Evolutionary conservation across 2,888 invertebrate species (phyloP).

Genomic region (Pollenia griseotomentosa): DNA sequence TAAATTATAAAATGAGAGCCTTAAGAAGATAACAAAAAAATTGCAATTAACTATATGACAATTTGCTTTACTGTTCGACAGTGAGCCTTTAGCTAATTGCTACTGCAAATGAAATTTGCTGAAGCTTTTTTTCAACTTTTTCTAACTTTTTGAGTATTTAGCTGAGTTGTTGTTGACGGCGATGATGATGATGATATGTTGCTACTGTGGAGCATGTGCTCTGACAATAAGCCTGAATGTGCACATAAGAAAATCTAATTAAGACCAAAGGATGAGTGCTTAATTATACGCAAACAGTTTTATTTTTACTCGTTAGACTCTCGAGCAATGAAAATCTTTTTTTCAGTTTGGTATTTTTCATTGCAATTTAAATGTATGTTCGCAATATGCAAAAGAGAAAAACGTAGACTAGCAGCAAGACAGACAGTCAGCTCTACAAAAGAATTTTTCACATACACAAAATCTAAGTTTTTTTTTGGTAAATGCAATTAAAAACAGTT

Average conservation of each 20-base stretch:
- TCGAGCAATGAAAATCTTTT: constrained; percentile 54
- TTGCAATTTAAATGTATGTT: constrained; percentile 31
- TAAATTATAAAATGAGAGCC: too few species aligned
- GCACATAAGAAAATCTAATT: constrained; percentile 84
- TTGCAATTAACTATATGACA: neutral
- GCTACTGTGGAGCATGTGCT: constrained; percentile 19
- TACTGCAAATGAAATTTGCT: constrained; percentile 60
- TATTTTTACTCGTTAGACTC: constrained; percentile 76
- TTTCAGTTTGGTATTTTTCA: constrained; percentile 7
- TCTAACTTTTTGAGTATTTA: constrained; percentile 53
- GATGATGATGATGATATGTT: constrained; percentile 25
- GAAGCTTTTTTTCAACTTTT: constrained; percentile 58
- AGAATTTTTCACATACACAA: constrained; percentile 56
- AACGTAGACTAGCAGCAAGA: too few species aligned
- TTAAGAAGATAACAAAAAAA: too few species aligned
- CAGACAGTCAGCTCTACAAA: constrained; percentile 5
- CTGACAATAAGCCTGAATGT: constrained; percentile 76
- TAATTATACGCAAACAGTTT: constrained; percentile 84
- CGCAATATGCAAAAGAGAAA: constrained; percentile 2
- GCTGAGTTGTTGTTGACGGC: constrained; percentile 45
- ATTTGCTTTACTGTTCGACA: constrained; percentile 44
- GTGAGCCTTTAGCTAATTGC: constrained; percentile 66
- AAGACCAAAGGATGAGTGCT: constrained; percentile 84
- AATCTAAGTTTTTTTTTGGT: constrained; percentile 56
- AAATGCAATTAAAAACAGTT: constrained; percentile 59